Conservation (phyloP, 1,140 invertebrate genomes). For the Zaprionus kolodkinae region DNA sequence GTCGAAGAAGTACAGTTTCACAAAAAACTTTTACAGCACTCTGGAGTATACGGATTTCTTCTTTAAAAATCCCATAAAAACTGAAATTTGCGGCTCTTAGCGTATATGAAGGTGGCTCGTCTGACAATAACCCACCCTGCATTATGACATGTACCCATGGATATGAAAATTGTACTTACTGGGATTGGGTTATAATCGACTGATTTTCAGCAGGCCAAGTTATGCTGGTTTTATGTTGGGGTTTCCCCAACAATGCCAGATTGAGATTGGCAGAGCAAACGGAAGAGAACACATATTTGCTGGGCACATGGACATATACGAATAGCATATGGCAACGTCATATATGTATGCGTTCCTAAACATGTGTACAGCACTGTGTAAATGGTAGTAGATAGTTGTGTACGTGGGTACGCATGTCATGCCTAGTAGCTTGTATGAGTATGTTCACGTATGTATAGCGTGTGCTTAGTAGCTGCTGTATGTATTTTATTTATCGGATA, state of each 20-base stretch:
- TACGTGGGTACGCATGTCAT: constrained; percentile 15
- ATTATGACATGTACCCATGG: background rate
- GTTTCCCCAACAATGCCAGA: constrained; percentile 16
- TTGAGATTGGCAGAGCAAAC: constrained; percentile 24
- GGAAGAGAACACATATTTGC: constrained; percentile 26
- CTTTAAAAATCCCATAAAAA: background rate
- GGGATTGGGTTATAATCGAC: constrained; percentile 14
- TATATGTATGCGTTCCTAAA: constrained; percentile 47
- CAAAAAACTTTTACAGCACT: background rate
- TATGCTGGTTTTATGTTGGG: constrained; percentile 57
- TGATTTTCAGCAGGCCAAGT: constrained; percentile 29
- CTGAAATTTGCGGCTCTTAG: background rate
- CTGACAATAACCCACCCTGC: constrained; percentile 4
- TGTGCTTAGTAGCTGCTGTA: constrained; percentile 66
- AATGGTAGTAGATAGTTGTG: constrained; percentile 30
- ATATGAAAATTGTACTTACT: constrained; percentile 27
- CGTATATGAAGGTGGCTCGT: background rate
- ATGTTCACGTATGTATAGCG: constrained; percentile 57
- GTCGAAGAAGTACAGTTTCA: background rate
- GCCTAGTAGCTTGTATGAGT: constrained; percentile 34
- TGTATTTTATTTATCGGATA: constrained; percentile 81
- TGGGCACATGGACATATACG: background rate
- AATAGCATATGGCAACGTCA: background rate
- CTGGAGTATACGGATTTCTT: background rate
- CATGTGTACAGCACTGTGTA: constrained; percentile 62